These are phyloP conservation scores for Pyralis farinalis DNA, from an alignment of 2,888 invertebrate species.

Conservation along the genomic window DNA sequence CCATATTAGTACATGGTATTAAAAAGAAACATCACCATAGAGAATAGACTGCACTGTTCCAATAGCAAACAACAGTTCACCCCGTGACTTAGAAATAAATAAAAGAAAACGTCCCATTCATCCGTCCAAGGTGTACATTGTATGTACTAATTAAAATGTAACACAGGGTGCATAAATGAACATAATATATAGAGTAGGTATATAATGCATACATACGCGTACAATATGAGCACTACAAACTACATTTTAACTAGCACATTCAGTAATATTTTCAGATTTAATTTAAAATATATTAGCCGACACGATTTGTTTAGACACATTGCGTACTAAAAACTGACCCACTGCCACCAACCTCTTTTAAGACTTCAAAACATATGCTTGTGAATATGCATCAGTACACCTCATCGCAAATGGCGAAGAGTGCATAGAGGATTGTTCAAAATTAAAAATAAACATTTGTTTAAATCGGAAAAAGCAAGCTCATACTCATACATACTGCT, in stretches of 20 bases:
- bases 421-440: too few species aligned
- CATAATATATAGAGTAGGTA: slow-evolving; percentile 33
- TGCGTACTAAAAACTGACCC: too few species aligned
- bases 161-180: slow-evolving; percentile 34
- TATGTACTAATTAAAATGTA: slow-evolving; percentile 72
- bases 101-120: slow-evolving; percentile 24
- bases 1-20: neutral
- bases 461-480: too few species aligned
- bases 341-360: too few species aligned
- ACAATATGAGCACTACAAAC: slow-evolving; percentile 38
- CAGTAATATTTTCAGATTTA: slow-evolving; percentile 70
- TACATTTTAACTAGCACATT: slow-evolving; percentile 74
- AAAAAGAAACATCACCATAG: slow-evolving; percentile 14
- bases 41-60: slow-evolving; percentile 1
- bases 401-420: too few species aligned
- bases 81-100: slow-evolving; percentile 8
- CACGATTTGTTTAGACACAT: too few species aligned
- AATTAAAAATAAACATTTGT: too few species aligned
- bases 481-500: too few species aligned
- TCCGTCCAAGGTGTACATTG: slow-evolving; percentile 30
- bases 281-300: slow-evolving; percentile 1
- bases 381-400: too few species aligned
- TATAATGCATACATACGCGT: slow-evolving; percentile 41
- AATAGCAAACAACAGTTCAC: neutral
- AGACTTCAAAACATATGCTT: too few species aligned